Base-by-base conservation (phyloP, 2,888 invertebrate species). In the Athripsodes cinereus region DNA sequence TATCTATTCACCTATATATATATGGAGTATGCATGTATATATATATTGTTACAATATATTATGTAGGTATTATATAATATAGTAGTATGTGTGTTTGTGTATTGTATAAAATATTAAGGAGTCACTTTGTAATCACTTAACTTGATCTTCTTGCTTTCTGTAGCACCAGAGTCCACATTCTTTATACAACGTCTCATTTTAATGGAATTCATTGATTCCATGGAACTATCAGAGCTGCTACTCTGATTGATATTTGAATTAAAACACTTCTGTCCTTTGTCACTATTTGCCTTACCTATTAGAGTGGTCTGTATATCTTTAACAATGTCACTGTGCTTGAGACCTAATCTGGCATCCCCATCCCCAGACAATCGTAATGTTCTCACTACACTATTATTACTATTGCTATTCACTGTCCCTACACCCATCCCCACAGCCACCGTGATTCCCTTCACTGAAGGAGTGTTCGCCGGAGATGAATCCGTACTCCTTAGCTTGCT, bases 271-370 rank as follows among this genome's bases (percentile, higher is more conserved):
- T 76, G 72, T 69, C 76, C 78, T 74, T 78, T 79, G 71, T 78
- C 78, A 75, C 40, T 40, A 65, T 75, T 67, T 71, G 76, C 76
- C 71, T 71, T 77, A 71, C 76, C 78, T 72, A 79, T 71, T 70
- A 76, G 70, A 60, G 75, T 72, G 69, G 76, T 78, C 70, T 77
- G 77, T 71, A 78, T 73, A 71, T 79, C 78, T 72, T 78, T 78
- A 66, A 76, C 76, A 66, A 76, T 69, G 62, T 78, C 77, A 73
- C 74, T 73, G 62, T 72, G 77, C 69, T 78, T 77, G 47, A 70
- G 69, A 66, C 76, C 44, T 20, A 52, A 18, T 19, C 76, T 72
- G 66, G 72, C 76, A 68, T 78, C 77, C 44, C 70, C 69, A 64
- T 78, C 78, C 70, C 70, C 74, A 57, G 78, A 72, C 59, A 78